phyloP scores from a whole-genome alignment of 2,113 vertebrate genomes.

The Lagenorhynchus albirostris region DNA sequence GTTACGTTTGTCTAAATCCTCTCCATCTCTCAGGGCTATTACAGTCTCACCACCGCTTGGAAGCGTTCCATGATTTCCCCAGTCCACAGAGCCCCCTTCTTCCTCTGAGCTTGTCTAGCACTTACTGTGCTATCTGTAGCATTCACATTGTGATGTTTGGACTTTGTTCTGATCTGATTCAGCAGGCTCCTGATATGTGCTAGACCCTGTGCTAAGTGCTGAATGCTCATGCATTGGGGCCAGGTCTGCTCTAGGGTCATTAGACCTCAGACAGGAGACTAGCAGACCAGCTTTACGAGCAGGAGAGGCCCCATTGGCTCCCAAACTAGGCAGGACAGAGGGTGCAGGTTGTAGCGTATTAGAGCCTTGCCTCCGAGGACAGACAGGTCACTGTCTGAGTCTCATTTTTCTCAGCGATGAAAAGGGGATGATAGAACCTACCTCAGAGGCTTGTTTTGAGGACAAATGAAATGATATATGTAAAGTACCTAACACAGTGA shows the following conservation, averaged over 20 bases:
- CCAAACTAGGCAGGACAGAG: background rate
- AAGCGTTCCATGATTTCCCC: background rate
- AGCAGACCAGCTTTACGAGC: background rate
- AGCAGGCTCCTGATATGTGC: background rate
- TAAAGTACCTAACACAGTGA: background rate
- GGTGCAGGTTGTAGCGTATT: background rate
- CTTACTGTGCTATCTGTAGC: background rate
- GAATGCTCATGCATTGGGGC: background rate
- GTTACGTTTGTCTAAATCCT: background rate
- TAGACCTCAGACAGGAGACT: background rate
- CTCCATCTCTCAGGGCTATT: background rate
- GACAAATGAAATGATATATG: background rate
- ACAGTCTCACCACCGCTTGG: background rate
- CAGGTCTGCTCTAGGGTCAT: background rate
- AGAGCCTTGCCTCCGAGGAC: background rate
- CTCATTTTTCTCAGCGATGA: background rate
- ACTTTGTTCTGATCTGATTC: background rate
- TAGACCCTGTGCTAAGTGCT: background rate
- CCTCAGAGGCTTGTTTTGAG: background rate
- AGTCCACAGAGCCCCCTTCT: background rate
- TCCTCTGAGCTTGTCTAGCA: background rate
- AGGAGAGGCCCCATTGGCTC: background rate
- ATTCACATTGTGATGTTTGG: background rate
- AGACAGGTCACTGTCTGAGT: background rate
- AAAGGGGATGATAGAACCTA: background rate